Conservation (phyloP, 2,797 vertebrate species). For the Microcaecilia unicolor region DNA sequence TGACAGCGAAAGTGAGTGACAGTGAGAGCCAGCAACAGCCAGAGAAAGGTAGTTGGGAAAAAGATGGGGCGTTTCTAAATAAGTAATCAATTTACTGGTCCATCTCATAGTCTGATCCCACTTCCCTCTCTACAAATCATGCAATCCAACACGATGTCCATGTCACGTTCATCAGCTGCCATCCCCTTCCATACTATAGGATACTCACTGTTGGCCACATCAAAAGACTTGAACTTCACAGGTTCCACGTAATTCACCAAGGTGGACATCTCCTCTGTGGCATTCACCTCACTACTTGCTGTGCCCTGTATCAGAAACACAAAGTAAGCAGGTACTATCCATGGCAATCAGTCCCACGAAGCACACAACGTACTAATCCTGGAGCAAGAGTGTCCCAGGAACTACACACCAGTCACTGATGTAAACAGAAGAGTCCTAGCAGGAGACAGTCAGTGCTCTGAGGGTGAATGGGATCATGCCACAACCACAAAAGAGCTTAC, state of each 20-base stretch:
- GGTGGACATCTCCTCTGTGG: slow-evolving; percentile 87
- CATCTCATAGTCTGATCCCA: too few species aligned
- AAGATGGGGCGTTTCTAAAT: neutral
- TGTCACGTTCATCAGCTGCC: neutral
- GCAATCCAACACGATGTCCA: neutral
- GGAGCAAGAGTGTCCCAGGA: too few species aligned
- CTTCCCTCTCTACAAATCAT: too few species aligned
- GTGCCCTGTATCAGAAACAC: slow-evolving; percentile 65
- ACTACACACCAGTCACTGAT: too few species aligned
- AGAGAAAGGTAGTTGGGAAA: neutral
- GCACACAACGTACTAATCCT: too few species aligned
- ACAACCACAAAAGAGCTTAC: slow-evolving; percentile 25
- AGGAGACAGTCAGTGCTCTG: neutral
- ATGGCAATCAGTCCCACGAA: too few species aligned
- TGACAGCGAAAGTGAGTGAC: neutral
- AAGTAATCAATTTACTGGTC: neutral
- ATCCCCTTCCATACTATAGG: neutral
- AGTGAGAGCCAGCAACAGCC: neutral
- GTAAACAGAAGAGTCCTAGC: too few species aligned
- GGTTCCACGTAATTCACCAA: slow-evolving; percentile 86
- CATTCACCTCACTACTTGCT: slow-evolving; percentile 78
- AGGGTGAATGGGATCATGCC: neutral
- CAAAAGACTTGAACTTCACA: slow-evolving; percentile 84
- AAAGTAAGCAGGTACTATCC: too few species aligned
- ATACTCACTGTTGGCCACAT: slow-evolving; percentile 69